Base-by-base conservation (phyloP, 2,113 vertebrate genomes). In the Tamias sibiricus region DNA sequence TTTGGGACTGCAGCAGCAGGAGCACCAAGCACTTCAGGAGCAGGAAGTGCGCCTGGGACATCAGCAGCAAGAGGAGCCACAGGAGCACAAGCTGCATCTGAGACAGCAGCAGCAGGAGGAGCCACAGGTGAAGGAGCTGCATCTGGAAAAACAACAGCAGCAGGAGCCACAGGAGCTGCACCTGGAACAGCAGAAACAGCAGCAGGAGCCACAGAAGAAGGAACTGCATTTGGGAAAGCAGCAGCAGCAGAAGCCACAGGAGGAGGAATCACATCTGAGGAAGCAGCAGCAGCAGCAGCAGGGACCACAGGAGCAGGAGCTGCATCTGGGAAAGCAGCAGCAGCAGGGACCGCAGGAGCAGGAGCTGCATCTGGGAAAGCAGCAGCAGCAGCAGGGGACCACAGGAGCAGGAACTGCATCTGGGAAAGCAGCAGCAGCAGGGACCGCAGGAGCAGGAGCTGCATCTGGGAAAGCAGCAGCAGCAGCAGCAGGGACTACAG, bases 251-350 rank as follows among this genome's bases (percentile, higher is more conserved):
- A 1, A 13, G 9, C 7, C 6, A 1, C 47, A 44, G 66, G 6
- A 22, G 4, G 35, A 69, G 26, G 74, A 87, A 4, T 37, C 20
- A 4, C 22, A 44, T 0, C 12, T n/a, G 47, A 17, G 1, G 12
- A 28, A 76, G 4, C 16, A 47, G 10, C 83, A n/a, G 5, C 47
- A 49, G 11, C 19, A 79, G n/a, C 0, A 76, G 0, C 62, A 52
- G 35, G 54, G 77, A 4, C 12, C 32, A 1, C 30, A 76, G 30
- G 12, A 64, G 2, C 49, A 69, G 22, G 49, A 86, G 8, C 2
- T 6, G 57, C 40, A 68, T 1, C 22, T 74, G 22, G 32, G 47
- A 22, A 13, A 68, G 19, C 32, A 57, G 3, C 42, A 42, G 8
- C 75, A 52, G 8, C 52, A 32, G 12, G 26, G 82, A 14, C 44